phyloP scores from a whole-genome alignment of 2,113 vertebrate species.

The Archilochus colubris region DNA sequence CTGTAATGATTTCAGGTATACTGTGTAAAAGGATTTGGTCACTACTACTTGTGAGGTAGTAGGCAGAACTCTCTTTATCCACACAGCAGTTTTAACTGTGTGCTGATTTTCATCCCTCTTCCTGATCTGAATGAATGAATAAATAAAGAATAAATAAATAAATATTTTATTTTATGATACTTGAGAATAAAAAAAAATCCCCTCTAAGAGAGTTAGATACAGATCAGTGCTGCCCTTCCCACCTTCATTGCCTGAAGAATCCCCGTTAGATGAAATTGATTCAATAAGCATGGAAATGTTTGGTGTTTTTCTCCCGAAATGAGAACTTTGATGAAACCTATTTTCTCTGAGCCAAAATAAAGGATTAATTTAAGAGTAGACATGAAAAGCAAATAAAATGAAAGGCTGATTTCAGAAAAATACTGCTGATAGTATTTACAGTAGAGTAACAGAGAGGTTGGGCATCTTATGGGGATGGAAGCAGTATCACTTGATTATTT shows the following conservation, averaged over 20 bases:
- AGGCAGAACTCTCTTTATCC: background rate
- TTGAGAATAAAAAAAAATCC: background rate
- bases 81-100: background rate
- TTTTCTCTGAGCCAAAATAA: background rate
- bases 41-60: background rate
- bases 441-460: background rate
- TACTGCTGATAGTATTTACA: background rate
- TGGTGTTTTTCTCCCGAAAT: background rate
- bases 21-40: background rate
- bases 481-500: background rate
- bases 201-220: background rate
- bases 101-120: background rate
- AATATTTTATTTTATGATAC: background rate
- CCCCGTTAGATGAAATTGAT: background rate
- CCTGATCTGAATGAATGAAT: background rate
- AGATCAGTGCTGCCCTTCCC: fast-evolving
- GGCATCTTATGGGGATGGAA: background rate
- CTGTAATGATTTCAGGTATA: background rate
- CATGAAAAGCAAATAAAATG: background rate
- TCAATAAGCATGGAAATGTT: background rate
- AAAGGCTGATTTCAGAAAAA: background rate
- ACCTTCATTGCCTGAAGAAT: background rate
- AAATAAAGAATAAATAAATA: too few species aligned
- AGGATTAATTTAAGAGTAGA: background rate
- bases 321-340: background rate